Conservation (phyloP, 1,140 invertebrate species). For the Diabrotica undecimpunctata region DNA sequence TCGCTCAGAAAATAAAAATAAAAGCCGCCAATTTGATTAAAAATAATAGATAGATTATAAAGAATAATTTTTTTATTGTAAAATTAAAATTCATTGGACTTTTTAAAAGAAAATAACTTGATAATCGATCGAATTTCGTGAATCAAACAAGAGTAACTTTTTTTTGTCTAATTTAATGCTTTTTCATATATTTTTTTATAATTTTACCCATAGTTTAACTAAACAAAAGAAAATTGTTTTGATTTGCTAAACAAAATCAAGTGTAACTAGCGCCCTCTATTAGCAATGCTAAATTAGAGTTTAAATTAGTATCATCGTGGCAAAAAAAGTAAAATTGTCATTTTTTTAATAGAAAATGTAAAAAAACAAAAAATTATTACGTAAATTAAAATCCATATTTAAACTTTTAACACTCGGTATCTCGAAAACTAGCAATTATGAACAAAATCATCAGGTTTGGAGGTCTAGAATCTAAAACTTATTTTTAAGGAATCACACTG, state of each 20-base stretch:
- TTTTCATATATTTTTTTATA: too few relatives aligned
- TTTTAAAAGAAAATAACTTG: too few relatives aligned
- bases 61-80: too few relatives aligned
- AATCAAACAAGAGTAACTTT: not conserved
- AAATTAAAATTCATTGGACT: too few relatives aligned
- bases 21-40: too few relatives aligned
- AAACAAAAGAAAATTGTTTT: not conserved
- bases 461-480: too few relatives aligned
- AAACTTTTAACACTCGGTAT: not conserved
- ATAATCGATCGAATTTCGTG: not conserved
- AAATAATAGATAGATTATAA: too few relatives aligned
- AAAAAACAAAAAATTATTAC: not conserved
- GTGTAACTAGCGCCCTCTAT: not conserved
- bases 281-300: not conserved
- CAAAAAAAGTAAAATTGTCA: not conserved
- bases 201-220: not conserved
- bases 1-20: too few relatives aligned
- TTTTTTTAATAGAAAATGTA: not conserved
- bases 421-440: not conserved
- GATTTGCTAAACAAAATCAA: not conserved
- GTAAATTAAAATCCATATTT: not conserved
- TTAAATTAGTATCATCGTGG: not conserved
- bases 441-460: too few relatives aligned
- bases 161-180: not conserved
- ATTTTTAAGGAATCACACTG: too few relatives aligned